These are phyloP conservation scores for Chroicocephalus ridibundus DNA, from an alignment of 2,113 vertebrate species.

Conservation along the genomic window DNA sequence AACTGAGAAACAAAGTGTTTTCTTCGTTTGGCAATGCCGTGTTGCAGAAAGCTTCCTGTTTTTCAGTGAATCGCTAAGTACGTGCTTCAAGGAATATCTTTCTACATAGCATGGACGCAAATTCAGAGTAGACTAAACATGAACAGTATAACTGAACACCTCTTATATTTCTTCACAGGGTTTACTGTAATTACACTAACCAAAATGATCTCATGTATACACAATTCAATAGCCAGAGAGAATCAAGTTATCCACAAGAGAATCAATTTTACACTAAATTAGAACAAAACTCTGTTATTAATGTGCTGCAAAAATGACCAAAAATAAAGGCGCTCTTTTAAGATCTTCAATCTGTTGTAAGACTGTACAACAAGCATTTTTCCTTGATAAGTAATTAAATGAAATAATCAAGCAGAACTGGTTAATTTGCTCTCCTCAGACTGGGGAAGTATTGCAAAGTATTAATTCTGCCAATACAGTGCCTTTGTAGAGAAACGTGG, in stretches of 20 bases:
- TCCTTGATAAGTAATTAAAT: not conserved
- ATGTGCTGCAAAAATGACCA: not conserved
- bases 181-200: not conserved
- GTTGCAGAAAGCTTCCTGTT: not conserved
- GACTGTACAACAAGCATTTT: not conserved
- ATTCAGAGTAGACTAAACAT: not conserved
- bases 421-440: not conserved
- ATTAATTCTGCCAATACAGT: not conserved
- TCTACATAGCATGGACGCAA: not conserved
- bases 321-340: not conserved
- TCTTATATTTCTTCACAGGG: not conserved
- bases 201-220: not conserved
- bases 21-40: not conserved
- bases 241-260: not conserved
- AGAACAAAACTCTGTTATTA: not conserved
- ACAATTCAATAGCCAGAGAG: constrained; percentile 4
- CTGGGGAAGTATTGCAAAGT: not conserved
- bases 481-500: not conserved
- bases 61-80: not conserved
- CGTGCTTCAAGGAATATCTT: not conserved
- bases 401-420: not conserved
- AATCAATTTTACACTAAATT: constrained; percentile 42
- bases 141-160: not conserved
- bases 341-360: not conserved
- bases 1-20: not conserved